These are phyloP conservation scores for Babylonia areolata DNA, from an alignment of 1,140 invertebrate genomes.

Conservation along the genomic window DNA sequence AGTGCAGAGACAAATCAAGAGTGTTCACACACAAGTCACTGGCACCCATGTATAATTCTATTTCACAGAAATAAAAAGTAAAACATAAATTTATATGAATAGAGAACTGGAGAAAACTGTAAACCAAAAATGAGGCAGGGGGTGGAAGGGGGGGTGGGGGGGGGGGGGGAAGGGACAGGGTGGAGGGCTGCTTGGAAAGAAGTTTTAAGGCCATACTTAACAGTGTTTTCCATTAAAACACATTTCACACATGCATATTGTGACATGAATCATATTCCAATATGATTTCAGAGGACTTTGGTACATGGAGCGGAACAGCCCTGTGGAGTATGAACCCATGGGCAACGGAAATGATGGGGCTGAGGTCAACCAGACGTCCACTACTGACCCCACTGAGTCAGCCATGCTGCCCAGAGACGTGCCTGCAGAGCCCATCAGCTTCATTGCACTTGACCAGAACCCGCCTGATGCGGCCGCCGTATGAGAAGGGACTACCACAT, in stretches of 20 bases:
- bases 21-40: too few species aligned
- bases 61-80: too few species aligned
- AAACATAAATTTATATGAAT: too few species aligned
- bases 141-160: too few species aligned
- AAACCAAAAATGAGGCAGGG: too few species aligned
- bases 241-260: background rate
- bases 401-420: conserved; percentile 33
- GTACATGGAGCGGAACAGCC: conserved; percentile 46
- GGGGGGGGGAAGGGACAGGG: background rate
- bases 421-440: conserved; percentile 38
- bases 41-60: too few species aligned
- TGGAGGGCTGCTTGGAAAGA: background rate
- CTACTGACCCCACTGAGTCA: conserved; percentile 28
- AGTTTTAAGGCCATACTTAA: background rate
- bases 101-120: too few species aligned
- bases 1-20: too few species aligned
- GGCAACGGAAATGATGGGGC: conserved; percentile 31
- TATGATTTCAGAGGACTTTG: conserved; percentile 46
- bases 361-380: conserved; percentile 11
- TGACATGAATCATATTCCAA: background rate
- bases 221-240: too few species aligned
- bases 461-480: background rate
- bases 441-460: conserved; percentile 37
- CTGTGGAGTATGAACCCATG: conserved; percentile 56
- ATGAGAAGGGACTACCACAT: background rate